Percentiles rank a stretch among this genome's conserved stretches.
Conservation (phyloP, 2,113 vertebrate species). For the Cryptotis parvus region DNA sequence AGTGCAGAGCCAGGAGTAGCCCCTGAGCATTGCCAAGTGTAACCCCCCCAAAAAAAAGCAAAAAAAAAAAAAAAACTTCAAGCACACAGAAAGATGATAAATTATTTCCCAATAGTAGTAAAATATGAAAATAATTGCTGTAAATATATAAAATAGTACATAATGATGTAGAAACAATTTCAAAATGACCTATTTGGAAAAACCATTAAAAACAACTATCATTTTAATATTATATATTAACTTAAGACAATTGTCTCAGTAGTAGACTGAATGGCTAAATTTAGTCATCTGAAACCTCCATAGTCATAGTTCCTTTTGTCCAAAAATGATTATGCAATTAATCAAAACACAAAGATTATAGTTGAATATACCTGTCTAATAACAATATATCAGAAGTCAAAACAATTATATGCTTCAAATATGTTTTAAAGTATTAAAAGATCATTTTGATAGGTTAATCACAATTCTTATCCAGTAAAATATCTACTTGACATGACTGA, state of each 20-base stretch:
- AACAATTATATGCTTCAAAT: not conserved
- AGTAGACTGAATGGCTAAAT: slow-evolving; percentile 22
- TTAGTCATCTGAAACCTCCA: slow-evolving; percentile 20
- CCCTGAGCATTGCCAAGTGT: no score
- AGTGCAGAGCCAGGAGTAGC: no score
- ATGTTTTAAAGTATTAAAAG: not conserved
- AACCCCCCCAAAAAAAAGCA: no score
- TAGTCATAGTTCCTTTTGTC: not conserved
- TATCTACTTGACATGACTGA: not conserved
- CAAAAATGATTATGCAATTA: not conserved
- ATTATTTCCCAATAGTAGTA: not conserved
- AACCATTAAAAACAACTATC: slow-evolving; percentile 23
- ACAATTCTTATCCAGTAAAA: slow-evolving; percentile 8
- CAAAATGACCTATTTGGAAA: not conserved
- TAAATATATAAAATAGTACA: not conserved
- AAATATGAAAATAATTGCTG: not conserved
- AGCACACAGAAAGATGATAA: not conserved
- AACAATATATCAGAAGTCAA: not conserved
- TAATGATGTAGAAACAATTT: not conserved
- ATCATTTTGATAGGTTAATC: not conserved
- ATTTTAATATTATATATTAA: not conserved
- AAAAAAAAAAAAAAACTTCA: not conserved
- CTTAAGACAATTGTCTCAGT: slow-evolving; percentile 28
- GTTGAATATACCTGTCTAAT: slow-evolving; percentile 22
- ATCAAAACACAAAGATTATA: slow-evolving; percentile 32